phyloP scores from a whole-genome alignment of 1,140 invertebrate species.

The Macrosteles quadrilineatus region DNA sequence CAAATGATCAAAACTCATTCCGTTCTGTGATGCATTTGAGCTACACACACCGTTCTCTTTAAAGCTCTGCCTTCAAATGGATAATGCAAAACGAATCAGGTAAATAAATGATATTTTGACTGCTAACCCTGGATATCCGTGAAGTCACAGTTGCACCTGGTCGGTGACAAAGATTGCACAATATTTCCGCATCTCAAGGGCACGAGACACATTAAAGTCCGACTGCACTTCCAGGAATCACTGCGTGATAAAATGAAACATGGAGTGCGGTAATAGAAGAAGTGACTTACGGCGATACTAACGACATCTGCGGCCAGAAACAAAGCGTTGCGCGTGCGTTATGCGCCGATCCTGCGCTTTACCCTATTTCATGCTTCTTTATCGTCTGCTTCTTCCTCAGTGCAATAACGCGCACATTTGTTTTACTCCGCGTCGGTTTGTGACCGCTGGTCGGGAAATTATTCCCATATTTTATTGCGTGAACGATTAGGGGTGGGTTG shows the following conservation, averaged over 20 bases:
- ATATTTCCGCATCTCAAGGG: slow-evolving; percentile 16
- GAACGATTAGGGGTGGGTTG: too few relatives aligned
- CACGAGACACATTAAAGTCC: slow-evolving; percentile 18
- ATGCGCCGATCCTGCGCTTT: slow-evolving; percentile 14
- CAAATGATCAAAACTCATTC: too few relatives aligned
- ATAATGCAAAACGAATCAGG: too few relatives aligned
- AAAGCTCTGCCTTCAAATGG: too few relatives aligned
- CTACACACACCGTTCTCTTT: too few relatives aligned
- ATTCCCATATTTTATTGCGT: too few relatives aligned
- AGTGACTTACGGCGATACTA: slow-evolving; percentile 18
- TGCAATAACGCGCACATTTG: slow-evolving; percentile 3
- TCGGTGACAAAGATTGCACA: neutral
- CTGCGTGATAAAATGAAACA: slow-evolving; percentile 19
- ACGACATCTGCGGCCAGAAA: slow-evolving; percentile 18
- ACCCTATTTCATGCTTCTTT: slow-evolving; percentile 25
- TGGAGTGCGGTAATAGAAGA: slow-evolving; percentile 21
- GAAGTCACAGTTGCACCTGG: neutral
- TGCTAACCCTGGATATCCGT: too few relatives aligned
- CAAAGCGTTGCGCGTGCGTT: neutral
- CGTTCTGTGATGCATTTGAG: too few relatives aligned
- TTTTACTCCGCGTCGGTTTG: too few relatives aligned
- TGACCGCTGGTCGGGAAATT: too few relatives aligned
- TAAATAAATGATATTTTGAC: too few relatives aligned
- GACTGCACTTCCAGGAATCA: slow-evolving; percentile 10
- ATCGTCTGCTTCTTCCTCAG: slow-evolving; percentile 4